Conservation (phyloP, 2,797 vertebrate species). For the Dermochelys coriacea region DNA sequence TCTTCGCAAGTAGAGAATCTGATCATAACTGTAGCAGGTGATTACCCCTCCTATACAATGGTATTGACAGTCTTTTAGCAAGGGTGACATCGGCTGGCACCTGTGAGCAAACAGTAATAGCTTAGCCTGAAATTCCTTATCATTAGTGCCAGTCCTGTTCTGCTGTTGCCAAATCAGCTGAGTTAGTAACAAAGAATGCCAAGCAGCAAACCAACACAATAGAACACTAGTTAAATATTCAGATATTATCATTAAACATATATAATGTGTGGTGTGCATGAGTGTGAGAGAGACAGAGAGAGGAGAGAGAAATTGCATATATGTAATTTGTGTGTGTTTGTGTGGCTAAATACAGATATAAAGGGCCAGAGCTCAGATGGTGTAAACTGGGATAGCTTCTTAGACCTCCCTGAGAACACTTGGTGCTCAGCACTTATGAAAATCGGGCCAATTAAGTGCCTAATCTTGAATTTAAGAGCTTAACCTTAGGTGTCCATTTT, state of each 20-base stretch:
- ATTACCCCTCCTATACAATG: constrained; percentile 47
- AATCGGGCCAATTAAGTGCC: neutral
- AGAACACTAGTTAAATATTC: neutral
- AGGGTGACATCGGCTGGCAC: constrained; percentile 80
- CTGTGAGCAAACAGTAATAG: neutral
- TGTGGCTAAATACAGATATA: neutral
- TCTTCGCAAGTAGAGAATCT: constrained; percentile 47
- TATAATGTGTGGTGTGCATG: neutral
- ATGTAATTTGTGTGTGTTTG: neutral
- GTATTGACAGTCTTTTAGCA: constrained; percentile 62
- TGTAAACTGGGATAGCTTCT: neutral
- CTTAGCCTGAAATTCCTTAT: neutral
- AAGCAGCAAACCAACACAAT: neutral
- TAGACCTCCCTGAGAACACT: neutral
- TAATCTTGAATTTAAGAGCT: neutral
- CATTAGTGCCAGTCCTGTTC: neutral
- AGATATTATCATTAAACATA: neutral
- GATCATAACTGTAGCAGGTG: constrained; percentile 27
- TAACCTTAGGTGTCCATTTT: neutral
- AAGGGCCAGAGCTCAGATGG: neutral
- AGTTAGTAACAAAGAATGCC: neutral
- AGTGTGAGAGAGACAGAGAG: neutral
- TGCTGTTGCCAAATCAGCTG: neutral
- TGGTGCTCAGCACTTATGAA: neutral
- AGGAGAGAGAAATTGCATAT: neutral